phyloP scores from a whole-genome alignment of 2,888 invertebrate genomes.

The Julus scanicus region DNA sequence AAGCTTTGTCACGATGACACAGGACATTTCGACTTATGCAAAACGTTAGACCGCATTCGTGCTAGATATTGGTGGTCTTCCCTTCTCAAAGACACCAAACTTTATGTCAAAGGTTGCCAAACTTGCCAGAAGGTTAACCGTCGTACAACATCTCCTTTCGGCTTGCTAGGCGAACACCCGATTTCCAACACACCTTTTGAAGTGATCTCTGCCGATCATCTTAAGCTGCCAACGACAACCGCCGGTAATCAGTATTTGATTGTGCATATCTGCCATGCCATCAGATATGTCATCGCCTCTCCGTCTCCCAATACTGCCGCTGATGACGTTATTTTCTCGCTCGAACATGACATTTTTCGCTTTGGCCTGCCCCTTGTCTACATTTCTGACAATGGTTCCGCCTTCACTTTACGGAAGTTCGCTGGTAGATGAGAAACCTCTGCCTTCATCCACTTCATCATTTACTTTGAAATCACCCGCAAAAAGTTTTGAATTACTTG shows the following conservation, averaged over 20 bases:
- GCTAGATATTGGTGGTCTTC: neutral
- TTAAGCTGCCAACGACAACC: neutral
- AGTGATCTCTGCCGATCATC: neutral
- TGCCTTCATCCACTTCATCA: too few relatives aligned
- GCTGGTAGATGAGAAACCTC: too few relatives aligned
- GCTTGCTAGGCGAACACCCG: neutral
- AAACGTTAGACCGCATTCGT: neutral
- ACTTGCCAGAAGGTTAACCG: neutral
- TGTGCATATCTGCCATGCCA: neutral
- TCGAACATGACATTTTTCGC: neutral
- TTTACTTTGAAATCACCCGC: too few relatives aligned
- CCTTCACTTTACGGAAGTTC: too few relatives aligned
- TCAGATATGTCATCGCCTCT: neutral
- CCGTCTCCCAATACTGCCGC: neutral
- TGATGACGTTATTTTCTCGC: neutral
- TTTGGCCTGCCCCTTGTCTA: too few relatives aligned
- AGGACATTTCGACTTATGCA: neutral
- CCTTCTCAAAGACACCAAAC: neutral
- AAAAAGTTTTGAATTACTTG: too few relatives aligned
- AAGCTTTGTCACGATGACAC: neutral
- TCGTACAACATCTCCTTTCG: neutral
- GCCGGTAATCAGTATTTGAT: neutral
- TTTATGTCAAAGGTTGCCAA: neutral
- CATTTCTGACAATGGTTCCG: too few relatives aligned
- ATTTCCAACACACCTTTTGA: neutral